phyloP scores from a whole-genome alignment of 2,888 invertebrate genomes.

The Leptopilina syphax region DNA sequence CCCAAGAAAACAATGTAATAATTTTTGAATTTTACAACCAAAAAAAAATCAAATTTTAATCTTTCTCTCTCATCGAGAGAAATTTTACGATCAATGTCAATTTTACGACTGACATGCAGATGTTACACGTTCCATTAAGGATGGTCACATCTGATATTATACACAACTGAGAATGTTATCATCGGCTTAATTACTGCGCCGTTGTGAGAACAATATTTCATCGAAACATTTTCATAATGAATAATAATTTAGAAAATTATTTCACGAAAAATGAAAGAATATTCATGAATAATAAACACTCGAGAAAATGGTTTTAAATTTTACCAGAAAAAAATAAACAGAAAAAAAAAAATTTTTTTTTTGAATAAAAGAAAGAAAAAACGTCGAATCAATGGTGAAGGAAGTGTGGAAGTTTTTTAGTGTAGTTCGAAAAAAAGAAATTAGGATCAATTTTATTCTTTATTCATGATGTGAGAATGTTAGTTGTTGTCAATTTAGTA shows the following conservation, averaged over 20 bases:
- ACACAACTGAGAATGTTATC: not conserved
- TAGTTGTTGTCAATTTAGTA: constrained; percentile 47
- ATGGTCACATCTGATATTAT: not conserved
- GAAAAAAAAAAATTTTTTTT: not conserved
- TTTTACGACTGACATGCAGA: constrained; percentile 4
- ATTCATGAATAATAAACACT: too few species aligned
- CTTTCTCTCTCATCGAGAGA: not conserved
- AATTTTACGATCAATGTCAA: constrained; percentile 1
- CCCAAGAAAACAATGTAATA: not conserved
- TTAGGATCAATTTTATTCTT: not conserved
- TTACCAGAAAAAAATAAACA: not conserved
- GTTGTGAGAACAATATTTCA: too few species aligned
- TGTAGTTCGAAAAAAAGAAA: constrained; percentile 26
- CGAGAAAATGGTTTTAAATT: too few species aligned
- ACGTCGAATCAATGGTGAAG: constrained; percentile 10
- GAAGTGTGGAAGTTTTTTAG: constrained; percentile 23
- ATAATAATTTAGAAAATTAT: not conserved
- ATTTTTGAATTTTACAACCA: not conserved
- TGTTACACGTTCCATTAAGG: not conserved
- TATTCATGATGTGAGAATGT: constrained; percentile 5
- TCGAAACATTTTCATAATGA: constrained; percentile 4
- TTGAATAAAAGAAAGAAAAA: not conserved
- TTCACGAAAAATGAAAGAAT: too few species aligned
- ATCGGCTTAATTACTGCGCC: constrained; percentile 8
- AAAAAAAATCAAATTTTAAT: not conserved